Base-by-base conservation (phyloP, 2,888 invertebrate species). In the Drosophila infuscata region DNA sequence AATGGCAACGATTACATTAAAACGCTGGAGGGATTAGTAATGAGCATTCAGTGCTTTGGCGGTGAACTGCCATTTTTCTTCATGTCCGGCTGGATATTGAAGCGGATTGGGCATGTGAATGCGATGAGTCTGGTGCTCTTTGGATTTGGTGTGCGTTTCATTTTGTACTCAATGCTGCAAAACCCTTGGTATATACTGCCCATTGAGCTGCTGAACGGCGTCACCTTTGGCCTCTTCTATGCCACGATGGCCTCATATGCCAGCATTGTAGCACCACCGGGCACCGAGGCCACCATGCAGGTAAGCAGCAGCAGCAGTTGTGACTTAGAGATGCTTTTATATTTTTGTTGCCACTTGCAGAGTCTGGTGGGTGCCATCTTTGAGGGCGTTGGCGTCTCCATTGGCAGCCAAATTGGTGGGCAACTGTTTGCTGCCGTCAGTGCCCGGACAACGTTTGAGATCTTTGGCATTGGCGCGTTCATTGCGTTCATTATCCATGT, bases 11-110 rank as follows among this genome's bases (percentile, higher is more conserved):
- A 93, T 15, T 95, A 95, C 91, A 94, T 95, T n/a, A 97, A 96
- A 91, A 96, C 96, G 0, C 88, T 97, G 20, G 96, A 97, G 91
- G 97, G 97, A 0, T 92, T 96, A 0, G 95, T 95, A 20, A 96
- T 95, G 91, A 96, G 95, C 9, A 95, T 97, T 67, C 97, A 98
- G 91, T 96, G 96, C 64, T 96, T 98, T 89, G 95, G 95, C 32
- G 98, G 98, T 1, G 98, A 98, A 92, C 94, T 98, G 83, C 98
- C 98, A 0, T 97, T 98, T 89, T 96, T 98, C 93, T 97, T 98
- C 91, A 92, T 97, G 4, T 97, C 98, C 30, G 97, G 95, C 4
- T 92, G 94, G 92, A 95, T 98, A 52, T 94, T 98, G 4, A 96
- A 96, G 80, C 96, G 95, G 91, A 94, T 98, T 4, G 98, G 98